Base-by-base conservation (phyloP, 2,797 vertebrate species). In the Myotis pilosus region DNA sequence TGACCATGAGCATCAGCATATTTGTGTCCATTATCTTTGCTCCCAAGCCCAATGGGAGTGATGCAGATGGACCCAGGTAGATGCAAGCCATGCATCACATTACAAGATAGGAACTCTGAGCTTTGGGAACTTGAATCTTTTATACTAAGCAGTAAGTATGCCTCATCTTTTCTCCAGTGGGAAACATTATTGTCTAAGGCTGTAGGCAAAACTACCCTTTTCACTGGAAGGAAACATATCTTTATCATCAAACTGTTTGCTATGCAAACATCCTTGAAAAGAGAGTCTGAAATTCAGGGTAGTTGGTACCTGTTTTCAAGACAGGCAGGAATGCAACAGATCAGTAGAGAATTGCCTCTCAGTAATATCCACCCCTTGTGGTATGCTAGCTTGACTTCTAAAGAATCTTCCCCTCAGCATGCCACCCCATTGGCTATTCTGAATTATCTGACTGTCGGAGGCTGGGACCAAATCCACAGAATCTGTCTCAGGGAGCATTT, bases 221-320 rank as follows among this genome's bases (percentile, higher is more conserved):
- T 33, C 41, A 74, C n/a, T 91, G 47, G 20, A 57, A 64, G 25
- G 36, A 93, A 30, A 79, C 30, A 47, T 22, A 28, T 9, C 36
- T 62, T 64, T 85, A 41, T 38, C 22, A 44, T 86, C 44, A 60
- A 49, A 62, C 23, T 47, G 5, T 76, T 71, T 38, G 47, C 76
- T 66, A 47, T 69, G 64, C 57, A 95, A 75, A 69, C 41, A 91
- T 72, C 19, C 38, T 91, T 82, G 76, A 92, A 87, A 92, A 78
- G n/a, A 51, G 11, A 72, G 23, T 84, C 33, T 87, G 36, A 80
- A 80, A 83, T 8, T 94, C 78, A 86, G 30, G 22, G 49, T 15
- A 64, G 22, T 69, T 55, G 25, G n/a, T 80, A 36, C 3, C 30
- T 87, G n/a, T 87, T 90, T 84, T 81, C 22, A 66, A 87, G 62